Evolutionary conservation across 2,888 invertebrate species (phyloP), one percentile per base, ranked within the genome.

Genomic region (Cantharis nigra): DNA sequence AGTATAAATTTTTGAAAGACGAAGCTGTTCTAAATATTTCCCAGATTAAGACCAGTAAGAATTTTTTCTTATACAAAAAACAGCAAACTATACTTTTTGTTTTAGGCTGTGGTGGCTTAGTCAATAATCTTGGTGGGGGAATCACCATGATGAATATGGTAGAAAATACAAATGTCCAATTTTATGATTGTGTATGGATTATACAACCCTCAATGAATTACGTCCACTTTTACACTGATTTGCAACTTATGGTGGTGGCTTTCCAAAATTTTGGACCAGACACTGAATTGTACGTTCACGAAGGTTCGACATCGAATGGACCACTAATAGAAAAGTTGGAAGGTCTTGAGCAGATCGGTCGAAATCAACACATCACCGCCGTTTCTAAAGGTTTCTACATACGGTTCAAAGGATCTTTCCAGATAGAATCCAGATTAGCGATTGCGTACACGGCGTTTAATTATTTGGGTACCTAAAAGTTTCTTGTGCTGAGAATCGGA

Each of bases 91-190:
- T 16, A 16, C 16, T 16, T 16, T 16, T 16, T 76, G 75, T 89
- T 82, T 82, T 86, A 90, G 93, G 92, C 87, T 94, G 94, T 83
- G 94, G 94, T 23, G 94, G 94, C 69, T 91, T 91, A 86, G 93
- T 94, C 1, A 92, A 92, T 78, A 92, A 93, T 82, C 89, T 92
- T 13, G 94, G 94, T 3, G 94, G 94, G 0, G 92, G 92, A 13
- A 94, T 94, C 71, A 94, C 93, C 2, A 94, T 94, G 94, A 92
- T 93, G 92, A 91, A 94, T 83, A 94, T 94, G 93, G 90, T 92
- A 13, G 70, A 80, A 23, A 90, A 90, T 67, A 91, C 91, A 77
- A 88, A 89, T 2, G 89, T 90, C 0, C 90, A 91, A 71, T 89
- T 90, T 2, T 94, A 91, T 83, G 94, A 94, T 84, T 94, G 94